Conservation (phyloP, 2,797 vertebrate species). For the Rhinoraja longicauda region DNA sequence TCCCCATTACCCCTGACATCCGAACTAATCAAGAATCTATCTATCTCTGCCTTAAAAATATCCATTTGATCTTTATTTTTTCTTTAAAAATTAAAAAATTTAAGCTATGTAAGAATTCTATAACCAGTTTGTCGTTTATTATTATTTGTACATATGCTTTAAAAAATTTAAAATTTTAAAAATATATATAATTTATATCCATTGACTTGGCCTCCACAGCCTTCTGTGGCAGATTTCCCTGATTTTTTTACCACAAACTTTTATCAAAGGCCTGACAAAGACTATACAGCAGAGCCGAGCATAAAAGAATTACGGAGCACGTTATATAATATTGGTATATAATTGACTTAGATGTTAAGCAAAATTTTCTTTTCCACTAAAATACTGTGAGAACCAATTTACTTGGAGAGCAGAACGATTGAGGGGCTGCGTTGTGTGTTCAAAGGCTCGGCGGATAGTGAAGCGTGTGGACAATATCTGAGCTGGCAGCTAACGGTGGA, state of each 20-base stretch:
- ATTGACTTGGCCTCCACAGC: no score
- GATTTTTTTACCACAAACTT: neutral
- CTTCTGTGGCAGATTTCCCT: no score
- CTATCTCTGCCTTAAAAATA: no score
- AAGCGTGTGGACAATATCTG: neutral
- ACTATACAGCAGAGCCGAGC: neutral
- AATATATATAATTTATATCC: no score
- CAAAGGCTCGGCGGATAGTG: neutral
- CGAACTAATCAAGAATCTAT: no score
- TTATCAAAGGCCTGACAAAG: neutral
- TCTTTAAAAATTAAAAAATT: no score
- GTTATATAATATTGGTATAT: neutral
- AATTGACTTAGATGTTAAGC: neutral
- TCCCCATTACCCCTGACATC: no score
- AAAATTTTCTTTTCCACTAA: neutral
- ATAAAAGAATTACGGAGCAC: neutral
- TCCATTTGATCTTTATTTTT: no score
- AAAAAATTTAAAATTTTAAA: no score
- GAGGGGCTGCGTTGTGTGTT: neutral
- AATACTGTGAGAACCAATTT: neutral
- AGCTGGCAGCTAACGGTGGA: neutral
- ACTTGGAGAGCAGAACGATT: neutral
- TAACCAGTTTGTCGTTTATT: no score
- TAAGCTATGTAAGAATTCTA: no score
- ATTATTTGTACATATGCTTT: no score